Percentiles rank a stretch among this genome's conserved stretches.
Conservation (phyloP, 2,113 vertebrate species). For the Calonectris borealis region DNA sequence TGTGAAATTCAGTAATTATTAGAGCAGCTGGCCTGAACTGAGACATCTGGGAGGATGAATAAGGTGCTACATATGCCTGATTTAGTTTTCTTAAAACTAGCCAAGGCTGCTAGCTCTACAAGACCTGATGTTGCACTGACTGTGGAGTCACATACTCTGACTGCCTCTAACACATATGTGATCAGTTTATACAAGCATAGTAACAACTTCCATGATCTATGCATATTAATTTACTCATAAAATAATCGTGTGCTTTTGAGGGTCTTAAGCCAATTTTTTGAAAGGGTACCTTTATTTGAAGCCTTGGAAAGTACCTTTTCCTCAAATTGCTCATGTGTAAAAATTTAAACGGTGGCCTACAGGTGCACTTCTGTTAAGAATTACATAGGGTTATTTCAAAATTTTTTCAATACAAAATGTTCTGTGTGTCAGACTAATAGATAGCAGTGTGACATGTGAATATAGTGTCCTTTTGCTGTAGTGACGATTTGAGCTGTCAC, state of each 20-base stretch:
- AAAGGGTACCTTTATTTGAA: neutral
- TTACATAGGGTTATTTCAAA: neutral
- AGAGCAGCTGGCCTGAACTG: neutral
- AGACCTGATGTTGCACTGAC: neutral
- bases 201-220: neutral
- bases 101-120: neutral
- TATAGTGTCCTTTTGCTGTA: neutral
- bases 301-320: neutral
- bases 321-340: neutral
- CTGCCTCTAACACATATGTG: neutral
- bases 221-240: neutral
- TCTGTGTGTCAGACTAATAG: neutral
- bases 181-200: neutral
- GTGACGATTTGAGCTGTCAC: neutral
- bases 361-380: neutral
- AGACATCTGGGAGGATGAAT: neutral
- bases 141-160: neutral
- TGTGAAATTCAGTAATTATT: neutral
- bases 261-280: neutral
- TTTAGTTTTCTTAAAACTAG: neutral
- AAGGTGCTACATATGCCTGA: neutral
- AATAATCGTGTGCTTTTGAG: neutral
- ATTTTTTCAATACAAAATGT: neutral
- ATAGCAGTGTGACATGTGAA: rapidly evolving
- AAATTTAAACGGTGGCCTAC: neutral